Evolutionary conservation across 2,888 invertebrate species (phyloP).

Genomic region (Drosophila cognata): DNA sequence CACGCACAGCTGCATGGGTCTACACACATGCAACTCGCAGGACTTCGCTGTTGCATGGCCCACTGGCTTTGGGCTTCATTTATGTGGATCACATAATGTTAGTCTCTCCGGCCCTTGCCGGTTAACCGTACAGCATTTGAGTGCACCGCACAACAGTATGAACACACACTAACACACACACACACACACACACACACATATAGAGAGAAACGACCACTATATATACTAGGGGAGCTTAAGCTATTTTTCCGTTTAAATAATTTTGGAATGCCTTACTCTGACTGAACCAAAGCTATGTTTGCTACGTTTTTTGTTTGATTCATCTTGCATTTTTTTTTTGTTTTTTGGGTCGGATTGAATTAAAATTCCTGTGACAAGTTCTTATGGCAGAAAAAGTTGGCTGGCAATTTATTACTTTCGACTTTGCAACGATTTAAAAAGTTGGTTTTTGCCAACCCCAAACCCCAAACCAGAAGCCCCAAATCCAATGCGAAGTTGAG

Average conservation of each 20-base stretch:
- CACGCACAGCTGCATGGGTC: constrained; percentile 18
- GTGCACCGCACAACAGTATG: constrained; percentile 32
- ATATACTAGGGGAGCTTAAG: constrained; percentile 14
- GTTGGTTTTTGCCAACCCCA: constrained; percentile 52
- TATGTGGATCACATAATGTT: constrained; percentile 66
- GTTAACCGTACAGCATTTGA: constrained; percentile 57
- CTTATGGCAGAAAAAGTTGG: constrained; percentile 39
- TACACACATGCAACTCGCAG: constrained; percentile 21
- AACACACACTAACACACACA: constrained; percentile 7
- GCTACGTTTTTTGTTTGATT: constrained; percentile 31
- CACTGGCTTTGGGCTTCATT: constrained; percentile 71
- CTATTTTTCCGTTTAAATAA: constrained; percentile 71
- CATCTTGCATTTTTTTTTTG: constrained; percentile 8
- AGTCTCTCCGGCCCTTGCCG: constrained; percentile 50
- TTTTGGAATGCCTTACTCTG: constrained; percentile 51
- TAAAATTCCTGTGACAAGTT: constrained; percentile 56
- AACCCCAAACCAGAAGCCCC: constrained; percentile 11
- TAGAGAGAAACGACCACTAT: background rate
- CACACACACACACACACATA: constrained; percentile 12
- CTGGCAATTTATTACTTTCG: constrained; percentile 64
- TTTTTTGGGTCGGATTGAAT: constrained; percentile 39
- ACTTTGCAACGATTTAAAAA: constrained; percentile 63
- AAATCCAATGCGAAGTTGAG: constrained; percentile 39
- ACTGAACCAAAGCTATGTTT: constrained; percentile 55
- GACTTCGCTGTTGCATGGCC: constrained; percentile 35